Conservation (phyloP, 1,140 invertebrate genomes). For the Wiebesia pumilae region DNA sequence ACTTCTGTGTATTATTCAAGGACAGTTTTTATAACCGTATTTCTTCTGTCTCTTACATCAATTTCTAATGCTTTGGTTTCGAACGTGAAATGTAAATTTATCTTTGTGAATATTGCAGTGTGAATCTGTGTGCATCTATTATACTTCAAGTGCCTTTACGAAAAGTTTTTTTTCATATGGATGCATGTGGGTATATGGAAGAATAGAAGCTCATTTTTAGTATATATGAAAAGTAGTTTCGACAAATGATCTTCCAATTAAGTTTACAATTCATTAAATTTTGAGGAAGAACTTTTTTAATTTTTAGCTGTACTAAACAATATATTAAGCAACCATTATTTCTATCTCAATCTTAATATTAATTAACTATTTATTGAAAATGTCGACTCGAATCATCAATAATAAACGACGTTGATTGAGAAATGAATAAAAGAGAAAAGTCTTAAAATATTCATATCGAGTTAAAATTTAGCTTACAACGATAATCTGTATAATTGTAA, state of each 20-base stretch:
- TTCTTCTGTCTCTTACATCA: not conserved
- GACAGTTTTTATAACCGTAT: not conserved
- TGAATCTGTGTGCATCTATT: slow-evolving; percentile 44
- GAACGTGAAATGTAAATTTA: not conserved
- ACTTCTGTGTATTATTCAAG: slow-evolving; percentile 26
- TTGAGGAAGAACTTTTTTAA: not conserved
- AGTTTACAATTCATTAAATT: not conserved
- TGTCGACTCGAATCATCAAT: not conserved
- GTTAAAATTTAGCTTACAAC: not conserved
- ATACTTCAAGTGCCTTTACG: slow-evolving; percentile 27
- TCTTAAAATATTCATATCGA: not conserved
- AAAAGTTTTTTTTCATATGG: slow-evolving; percentile 32
- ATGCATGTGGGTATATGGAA: not conserved
- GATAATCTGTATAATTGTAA: not conserved
- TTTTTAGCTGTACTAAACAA: not conserved
- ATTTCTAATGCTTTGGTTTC: not conserved
- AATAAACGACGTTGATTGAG: not conserved
- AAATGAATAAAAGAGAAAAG: not conserved
- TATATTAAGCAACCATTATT: not conserved
- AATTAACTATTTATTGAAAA: not conserved
- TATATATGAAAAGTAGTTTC: slow-evolving; percentile 14
- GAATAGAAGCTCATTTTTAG: not conserved
- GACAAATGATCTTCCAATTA: not conserved
- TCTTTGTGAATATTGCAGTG: no score
- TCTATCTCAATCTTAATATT: not conserved